Conservation (phyloP, 1,140 invertebrate genomes). For the Drosophila elegans region DNA sequence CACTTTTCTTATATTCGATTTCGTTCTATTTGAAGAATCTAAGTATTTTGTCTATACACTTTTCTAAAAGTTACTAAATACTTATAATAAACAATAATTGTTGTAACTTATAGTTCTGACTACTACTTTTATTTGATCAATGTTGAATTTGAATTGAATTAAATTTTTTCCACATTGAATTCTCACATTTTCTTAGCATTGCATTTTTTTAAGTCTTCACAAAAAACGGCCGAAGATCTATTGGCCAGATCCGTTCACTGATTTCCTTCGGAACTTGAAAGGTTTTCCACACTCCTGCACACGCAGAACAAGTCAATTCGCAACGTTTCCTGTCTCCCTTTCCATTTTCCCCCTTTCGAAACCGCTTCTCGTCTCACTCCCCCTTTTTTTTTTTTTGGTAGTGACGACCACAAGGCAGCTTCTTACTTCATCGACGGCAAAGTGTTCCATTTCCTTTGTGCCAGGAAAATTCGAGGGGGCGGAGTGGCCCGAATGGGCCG, state of each 20-base stretch:
- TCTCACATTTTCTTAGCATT: too few species aligned
- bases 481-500: background rate
- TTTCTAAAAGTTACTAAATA: too few species aligned
- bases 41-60: too few species aligned
- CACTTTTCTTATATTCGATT: too few species aligned
- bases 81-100: too few species aligned
- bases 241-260: conserved; percentile 34
- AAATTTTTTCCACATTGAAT: too few species aligned
- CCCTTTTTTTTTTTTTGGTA: conserved; percentile 5
- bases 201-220: too few species aligned
- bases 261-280: conserved; percentile 48
- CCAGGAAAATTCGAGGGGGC: conserved; percentile 6
- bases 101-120: too few species aligned
- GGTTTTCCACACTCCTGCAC: conserved; percentile 27
- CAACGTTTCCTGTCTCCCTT: conserved; percentile 52
- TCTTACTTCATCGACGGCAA: conserved; percentile 44
- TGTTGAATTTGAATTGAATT: too few species aligned
- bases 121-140: too few species aligned
- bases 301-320: conserved; percentile 59
- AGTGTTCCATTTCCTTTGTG: conserved; percentile 78
- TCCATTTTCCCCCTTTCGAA: background rate
- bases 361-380: background rate
- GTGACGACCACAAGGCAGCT: conserved; percentile 30
- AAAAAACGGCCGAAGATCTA: conserved; percentile 8
- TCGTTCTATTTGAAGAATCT: too few species aligned